These are phyloP conservation scores for Lepidonotus clava DNA, from an alignment of 2,888 invertebrate genomes.

Conservation along the genomic window DNA sequence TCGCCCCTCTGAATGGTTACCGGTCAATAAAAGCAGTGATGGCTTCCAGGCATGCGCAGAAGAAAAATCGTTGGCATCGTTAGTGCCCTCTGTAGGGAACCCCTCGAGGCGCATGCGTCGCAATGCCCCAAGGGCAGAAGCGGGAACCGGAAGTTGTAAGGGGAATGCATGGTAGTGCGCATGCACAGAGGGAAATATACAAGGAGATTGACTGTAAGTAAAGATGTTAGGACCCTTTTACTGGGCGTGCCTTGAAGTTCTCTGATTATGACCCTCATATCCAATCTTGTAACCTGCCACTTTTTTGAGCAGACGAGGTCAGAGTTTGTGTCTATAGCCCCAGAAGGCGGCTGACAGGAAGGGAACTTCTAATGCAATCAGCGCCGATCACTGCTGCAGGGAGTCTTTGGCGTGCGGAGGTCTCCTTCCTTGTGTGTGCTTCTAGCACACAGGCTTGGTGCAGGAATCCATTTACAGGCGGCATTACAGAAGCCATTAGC, in stretches of 20 bases:
- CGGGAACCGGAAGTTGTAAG: not conserved
- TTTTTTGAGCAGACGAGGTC: too few relatives aligned
- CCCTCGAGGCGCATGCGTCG: not conserved
- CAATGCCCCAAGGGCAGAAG: not conserved
- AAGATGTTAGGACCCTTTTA: too few relatives aligned
- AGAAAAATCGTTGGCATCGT: not conserved
- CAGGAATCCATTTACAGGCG: not conserved
- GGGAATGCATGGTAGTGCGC: too few relatives aligned
- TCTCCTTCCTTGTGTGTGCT: not conserved
- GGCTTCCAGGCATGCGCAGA: not conserved
- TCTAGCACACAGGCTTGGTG: not conserved
- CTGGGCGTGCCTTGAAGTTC: too few relatives aligned
- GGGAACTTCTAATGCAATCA: not conserved
- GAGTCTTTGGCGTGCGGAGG: not conserved
- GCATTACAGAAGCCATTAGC: constrained; percentile 1
- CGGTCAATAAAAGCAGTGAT: not conserved
- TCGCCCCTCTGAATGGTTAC: not conserved
- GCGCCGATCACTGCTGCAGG: not conserved
- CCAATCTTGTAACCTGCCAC: too few relatives aligned
- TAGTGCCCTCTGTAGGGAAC: not conserved
- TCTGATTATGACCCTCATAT: too few relatives aligned
- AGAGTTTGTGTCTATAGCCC: not conserved
- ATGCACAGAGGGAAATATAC: not conserved
- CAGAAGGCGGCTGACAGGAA: not conserved
- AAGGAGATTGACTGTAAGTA: not conserved